phyloP scores from a whole-genome alignment of 2,113 vertebrate species.

The Pseudopodoces humilis region DNA sequence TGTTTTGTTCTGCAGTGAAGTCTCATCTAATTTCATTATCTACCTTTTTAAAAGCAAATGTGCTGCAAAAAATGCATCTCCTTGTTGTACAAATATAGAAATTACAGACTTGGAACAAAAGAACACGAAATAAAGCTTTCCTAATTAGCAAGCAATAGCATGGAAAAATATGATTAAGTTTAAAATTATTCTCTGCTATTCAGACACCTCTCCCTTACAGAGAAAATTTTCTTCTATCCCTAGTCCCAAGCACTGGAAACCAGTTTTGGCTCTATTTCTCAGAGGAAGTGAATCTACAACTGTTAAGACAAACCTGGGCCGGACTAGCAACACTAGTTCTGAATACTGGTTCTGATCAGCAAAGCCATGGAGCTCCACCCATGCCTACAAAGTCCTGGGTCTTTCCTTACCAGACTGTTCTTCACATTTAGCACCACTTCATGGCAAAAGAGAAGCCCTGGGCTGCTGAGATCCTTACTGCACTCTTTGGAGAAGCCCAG shows the following conservation, averaged over 20 bases:
- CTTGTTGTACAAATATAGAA: background rate
- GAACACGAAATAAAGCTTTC: background rate
- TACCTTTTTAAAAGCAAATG: background rate
- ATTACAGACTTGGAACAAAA: background rate
- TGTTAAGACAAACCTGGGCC: background rate
- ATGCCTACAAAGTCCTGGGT: background rate
- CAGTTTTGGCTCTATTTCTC: background rate
- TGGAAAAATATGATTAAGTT: background rate
- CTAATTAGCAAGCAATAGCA: background rate
- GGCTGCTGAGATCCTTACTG: background rate
- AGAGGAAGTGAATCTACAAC: background rate
- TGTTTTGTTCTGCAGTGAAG: background rate
- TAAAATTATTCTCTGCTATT: background rate
- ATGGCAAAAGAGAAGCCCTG: background rate
- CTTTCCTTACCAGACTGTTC: background rate
- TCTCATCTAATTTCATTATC: background rate
- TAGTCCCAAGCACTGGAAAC: background rate
- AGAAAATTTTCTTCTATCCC: background rate
- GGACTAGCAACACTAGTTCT: background rate
- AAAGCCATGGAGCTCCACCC: background rate
- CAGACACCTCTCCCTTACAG: background rate
- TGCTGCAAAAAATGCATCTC: background rate
- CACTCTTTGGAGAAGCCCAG: background rate
- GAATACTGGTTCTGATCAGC: background rate
- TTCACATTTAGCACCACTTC: background rate